Evolutionary conservation across 53 echinoderm and acorn worm genomes (phyloP), one percentile per base, ranked within the genome.

Genomic region (Crossaster papposus): DNA sequence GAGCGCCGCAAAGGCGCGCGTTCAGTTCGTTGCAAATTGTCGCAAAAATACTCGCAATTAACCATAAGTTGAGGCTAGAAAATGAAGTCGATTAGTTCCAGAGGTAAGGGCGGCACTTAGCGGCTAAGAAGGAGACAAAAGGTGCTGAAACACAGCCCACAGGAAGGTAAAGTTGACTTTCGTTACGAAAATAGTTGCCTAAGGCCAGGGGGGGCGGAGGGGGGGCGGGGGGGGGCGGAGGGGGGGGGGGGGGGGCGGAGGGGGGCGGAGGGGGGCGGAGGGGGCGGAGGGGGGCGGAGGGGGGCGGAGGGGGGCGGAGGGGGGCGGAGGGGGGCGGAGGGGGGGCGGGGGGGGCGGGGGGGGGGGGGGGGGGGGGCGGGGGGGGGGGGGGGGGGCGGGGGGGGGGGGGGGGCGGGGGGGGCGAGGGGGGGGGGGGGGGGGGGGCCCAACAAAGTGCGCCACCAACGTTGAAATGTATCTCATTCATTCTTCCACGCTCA

Each of bases 31-130:
- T 44, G 44, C 2, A 28, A 68, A 68, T 3, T 68, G 14, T 24
- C 75, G 34, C 34, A 14, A 74, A 17, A 74, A 36, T 5, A 33
- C 23, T 74, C 72, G 72, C 7, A 74, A 36, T 68, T 18, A 3
- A n/a, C 28, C 0, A 68, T 24, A 11, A 4, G 3, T 68, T 68
- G 28, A 28, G 2, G 75, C 75, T 35, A 36, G 10, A 87, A 58
- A 30, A 87, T 87, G 87, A 87, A 75, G 62, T 54, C 87, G 31
- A 23, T 35, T n/a, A 62, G 58, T 72, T 54, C 70, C 58, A 75
- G 76, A 76, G 51, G 58, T 62, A 87, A 75, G 58, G 55, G 15
- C 73, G 76, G 33, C 76, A 54, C 36, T 20, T 55, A 12, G 37
- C 36, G 36, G 23, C 87, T 34, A 87, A 77, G 76, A 87, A 62